Percentiles rank a stretch among this genome's conserved stretches.
These are phyloP conservation scores for Bolborhynchus lineola DNA, from an alignment of 2,113 vertebrate genomes.

Conservation along the genomic window DNA sequence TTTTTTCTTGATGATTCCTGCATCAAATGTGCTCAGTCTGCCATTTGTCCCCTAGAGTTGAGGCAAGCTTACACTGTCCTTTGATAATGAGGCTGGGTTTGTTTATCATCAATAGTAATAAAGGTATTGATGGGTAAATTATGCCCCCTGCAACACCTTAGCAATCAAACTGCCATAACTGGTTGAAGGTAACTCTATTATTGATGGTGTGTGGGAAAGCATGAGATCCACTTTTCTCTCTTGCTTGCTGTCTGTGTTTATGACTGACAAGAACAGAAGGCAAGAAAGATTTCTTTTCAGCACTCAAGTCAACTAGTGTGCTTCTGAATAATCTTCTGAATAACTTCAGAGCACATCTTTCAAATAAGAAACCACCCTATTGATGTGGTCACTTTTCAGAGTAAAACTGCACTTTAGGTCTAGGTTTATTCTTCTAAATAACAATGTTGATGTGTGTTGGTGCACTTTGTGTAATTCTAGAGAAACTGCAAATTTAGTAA, in stretches of 20 bases:
- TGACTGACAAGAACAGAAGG: not conserved
- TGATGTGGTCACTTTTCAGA: not conserved
- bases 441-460: not conserved
- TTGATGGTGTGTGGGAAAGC: not conserved
- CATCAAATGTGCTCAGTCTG: not conserved
- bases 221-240: not conserved
- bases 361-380: not conserved
- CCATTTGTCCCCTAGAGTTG: not conserved
- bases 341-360: not conserved
- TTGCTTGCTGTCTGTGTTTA: not conserved
- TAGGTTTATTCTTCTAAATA: not conserved
- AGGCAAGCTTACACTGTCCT: not conserved
- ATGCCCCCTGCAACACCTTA: not conserved
- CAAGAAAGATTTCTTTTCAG: not conserved
- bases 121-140: not conserved
- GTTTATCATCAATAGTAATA: not conserved
- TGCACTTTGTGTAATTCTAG: not conserved
- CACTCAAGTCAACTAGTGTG: not conserved
- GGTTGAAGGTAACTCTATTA: not conserved
- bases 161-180: not conserved
- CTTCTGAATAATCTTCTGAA: not conserved
- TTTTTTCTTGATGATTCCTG: not conserved
- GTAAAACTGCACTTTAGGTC: not conserved
- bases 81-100: not conserved
- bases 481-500: not conserved